Conservation (phyloP, 2,888 invertebrate species). For the Argyra leucocephala region DNA sequence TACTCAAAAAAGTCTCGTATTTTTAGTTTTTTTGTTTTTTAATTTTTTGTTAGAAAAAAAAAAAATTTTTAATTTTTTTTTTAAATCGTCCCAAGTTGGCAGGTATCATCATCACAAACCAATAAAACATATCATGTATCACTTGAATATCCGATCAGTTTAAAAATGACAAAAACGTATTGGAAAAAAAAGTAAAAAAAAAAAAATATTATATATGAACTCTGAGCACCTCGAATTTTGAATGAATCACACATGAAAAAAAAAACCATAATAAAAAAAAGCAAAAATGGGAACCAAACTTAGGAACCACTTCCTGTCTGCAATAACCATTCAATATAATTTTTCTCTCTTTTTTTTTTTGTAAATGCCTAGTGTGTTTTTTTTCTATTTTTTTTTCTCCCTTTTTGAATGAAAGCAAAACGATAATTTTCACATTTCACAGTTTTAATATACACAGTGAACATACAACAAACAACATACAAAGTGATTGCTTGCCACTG, state of each 20-base stretch:
- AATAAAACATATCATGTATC: neutral
- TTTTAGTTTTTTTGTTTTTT: no score
- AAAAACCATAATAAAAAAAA: neutral
- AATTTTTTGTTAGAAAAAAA: neutral
- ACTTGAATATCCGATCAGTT: neutral
- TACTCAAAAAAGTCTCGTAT: neutral
- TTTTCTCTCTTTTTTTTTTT: no score
- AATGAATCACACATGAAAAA: neutral
- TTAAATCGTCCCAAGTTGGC: neutral
- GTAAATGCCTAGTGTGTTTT: no score
- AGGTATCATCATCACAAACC: constrained; percentile 3
- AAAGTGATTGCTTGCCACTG: neutral
- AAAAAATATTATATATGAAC: neutral
- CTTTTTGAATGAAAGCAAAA: neutral
- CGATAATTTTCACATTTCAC: neutral
- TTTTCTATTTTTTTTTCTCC: neutral
- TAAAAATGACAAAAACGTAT: neutral
- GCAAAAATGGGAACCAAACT: neutral
- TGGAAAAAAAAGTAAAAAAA: neutral
- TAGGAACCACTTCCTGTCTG: constrained; percentile 4
- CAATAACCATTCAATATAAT: neutral
- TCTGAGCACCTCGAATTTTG: constrained; percentile 1
- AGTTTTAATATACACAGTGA: neutral
- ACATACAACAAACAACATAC: no score
- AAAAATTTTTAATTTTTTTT: neutral